These are phyloP conservation scores for Argopecten irradians DNA, from an alignment of 1,140 invertebrate species.

Conservation along the genomic window DNA sequence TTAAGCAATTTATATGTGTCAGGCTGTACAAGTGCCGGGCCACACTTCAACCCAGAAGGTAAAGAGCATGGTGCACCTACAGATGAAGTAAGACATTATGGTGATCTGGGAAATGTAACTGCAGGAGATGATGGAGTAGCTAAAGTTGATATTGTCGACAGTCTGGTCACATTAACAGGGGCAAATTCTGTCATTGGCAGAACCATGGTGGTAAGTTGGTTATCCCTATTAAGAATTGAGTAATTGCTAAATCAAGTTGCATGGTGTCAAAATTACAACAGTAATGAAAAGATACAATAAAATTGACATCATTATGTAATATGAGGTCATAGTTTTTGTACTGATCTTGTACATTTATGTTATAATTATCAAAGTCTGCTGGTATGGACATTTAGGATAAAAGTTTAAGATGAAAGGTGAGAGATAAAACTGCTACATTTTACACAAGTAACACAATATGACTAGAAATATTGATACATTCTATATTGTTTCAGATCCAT, in stretches of 20 bases:
- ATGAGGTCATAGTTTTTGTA: not conserved
- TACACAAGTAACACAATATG: not conserved
- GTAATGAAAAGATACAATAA: too few relatives aligned
- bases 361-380: not conserved
- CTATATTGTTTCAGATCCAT: constrained; percentile 81
- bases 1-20: too few relatives aligned
- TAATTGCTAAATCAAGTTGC: not conserved
- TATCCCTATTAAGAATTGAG: not conserved
- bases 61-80: constrained; percentile 91
- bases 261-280: not conserved
- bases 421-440: not conserved
- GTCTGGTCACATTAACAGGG: constrained; percentile 85
- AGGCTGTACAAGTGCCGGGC: constrained; percentile 95
- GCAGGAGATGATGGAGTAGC: constrained; percentile 86
- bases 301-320: not conserved
- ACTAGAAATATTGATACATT: not conserved
- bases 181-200: constrained; percentile 90
- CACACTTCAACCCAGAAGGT: constrained; percentile 94
- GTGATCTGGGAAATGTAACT: constrained; percentile 94
- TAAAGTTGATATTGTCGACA: constrained; percentile 87
- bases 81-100: constrained; percentile 86
- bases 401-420: not conserved
- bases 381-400: too few relatives aligned
- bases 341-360: not conserved
- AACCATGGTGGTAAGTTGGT: constrained; percentile 81